A percentile compares a stretch with the other conserved stretches of the same genome.
Conservation (phyloP, 1,140 invertebrate genomes). For the Calephelis virginiensis region DNA sequence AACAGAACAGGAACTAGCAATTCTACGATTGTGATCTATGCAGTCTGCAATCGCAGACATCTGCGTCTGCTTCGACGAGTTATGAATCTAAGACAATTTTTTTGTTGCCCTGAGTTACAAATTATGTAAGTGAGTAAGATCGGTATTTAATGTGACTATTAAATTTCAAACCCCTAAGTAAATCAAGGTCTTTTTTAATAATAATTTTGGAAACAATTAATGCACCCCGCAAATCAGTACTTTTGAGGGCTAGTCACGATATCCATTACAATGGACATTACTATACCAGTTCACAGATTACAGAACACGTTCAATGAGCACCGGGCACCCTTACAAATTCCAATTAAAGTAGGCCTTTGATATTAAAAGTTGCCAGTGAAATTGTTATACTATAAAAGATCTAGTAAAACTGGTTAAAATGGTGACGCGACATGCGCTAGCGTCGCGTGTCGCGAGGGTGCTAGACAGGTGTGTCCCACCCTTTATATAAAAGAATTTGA, state of each 20-base stretch:
- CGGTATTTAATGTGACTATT: too few species aligned
- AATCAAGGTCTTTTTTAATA: constrained; percentile 24
- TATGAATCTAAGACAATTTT: too few species aligned
- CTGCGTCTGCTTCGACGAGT: too few species aligned
- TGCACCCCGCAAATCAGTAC: constrained; percentile 40
- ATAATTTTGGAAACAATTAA: constrained; percentile 29
- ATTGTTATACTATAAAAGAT: constrained; percentile 34
- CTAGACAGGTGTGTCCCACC: constrained; percentile 71
- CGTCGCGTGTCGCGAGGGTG: constrained; percentile 71
- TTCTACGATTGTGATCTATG: too few species aligned
- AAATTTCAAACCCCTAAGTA: not conserved
- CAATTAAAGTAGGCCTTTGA: constrained; percentile 36
- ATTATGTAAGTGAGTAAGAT: too few species aligned
- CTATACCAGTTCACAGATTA: constrained; percentile 59
- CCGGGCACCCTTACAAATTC: constrained; percentile 46
- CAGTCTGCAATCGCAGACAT: too few species aligned
- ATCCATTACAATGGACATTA: constrained; percentile 65
- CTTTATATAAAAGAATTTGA: constrained; percentile 69
- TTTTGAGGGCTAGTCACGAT: constrained; percentile 44
- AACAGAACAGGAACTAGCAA: too few species aligned
- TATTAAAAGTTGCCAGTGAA: constrained; percentile 16
- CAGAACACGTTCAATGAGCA: constrained; percentile 40
- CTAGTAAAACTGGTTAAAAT: constrained; percentile 40
- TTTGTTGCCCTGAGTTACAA: too few species aligned
- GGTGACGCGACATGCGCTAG: constrained; percentile 48